Percentiles rank a stretch among this genome's conserved stretches.
Evolutionary conservation across 2,113 vertebrate genomes (phyloP).

Genomic region (Phrynosoma blainvillii): DNA sequence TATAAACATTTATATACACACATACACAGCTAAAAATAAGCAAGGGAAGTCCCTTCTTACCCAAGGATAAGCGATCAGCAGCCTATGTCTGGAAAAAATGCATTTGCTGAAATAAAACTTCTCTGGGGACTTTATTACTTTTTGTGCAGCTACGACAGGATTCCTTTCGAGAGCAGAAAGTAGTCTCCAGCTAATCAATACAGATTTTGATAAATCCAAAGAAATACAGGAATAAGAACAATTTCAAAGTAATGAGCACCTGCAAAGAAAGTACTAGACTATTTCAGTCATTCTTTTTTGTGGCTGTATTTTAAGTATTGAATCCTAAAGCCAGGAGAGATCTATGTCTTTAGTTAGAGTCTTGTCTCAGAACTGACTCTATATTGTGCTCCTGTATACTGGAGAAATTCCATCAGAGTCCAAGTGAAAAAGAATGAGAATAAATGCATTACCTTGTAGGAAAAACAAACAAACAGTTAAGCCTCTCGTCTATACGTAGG

Average conservation of each 20-base stretch:
- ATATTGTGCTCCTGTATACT: neutral
- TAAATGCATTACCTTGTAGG: neutral
- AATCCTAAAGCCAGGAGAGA: neutral
- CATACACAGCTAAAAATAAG: neutral
- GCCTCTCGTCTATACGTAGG: neutral
- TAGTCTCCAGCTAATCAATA: conserved; percentile 15
- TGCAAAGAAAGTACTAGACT: neutral
- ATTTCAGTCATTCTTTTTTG: conserved; percentile 2
- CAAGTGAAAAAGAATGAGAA: neutral
- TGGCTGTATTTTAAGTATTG: neutral
- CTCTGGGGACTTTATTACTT: conserved; percentile 28
- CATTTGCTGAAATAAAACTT: conserved; percentile 17
- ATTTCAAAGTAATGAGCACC: conserved; percentile 1
- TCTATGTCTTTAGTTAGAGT: neutral
- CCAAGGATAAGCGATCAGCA: conserved; percentile 11
- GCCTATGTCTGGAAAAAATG: conserved; percentile 8
- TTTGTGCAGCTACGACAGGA: conserved; percentile 15
- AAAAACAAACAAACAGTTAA: too few species aligned
- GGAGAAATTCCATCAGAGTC: neutral
- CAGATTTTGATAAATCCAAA: conserved; percentile 19
- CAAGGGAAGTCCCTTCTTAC: neutral
- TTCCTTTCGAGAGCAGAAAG: neutral
- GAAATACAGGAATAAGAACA: neutral
- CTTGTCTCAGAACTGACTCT: neutral
- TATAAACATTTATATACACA: neutral